Base-by-base conservation (phyloP, 2,888 invertebrate genomes). In the Caradrina clavipalpis region DNA sequence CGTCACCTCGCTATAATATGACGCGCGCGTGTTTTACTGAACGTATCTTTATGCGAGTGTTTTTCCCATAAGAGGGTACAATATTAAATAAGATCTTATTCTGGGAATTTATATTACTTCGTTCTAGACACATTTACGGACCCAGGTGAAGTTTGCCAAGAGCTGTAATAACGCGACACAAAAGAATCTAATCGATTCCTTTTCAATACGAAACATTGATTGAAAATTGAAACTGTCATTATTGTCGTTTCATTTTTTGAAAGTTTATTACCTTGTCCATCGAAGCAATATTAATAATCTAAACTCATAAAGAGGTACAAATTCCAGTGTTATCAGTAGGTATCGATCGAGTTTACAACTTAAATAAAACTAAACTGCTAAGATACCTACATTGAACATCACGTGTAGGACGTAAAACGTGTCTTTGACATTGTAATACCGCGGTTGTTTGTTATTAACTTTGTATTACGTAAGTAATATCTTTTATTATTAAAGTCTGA, bases 1-100 rank as follows among this genome's bases (percentile, higher is more conserved):
- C 76, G 77, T 77, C 77, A 77, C 26, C 31, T 39, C 53, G 17
- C 58, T 63, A 47, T 73, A 57, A 51, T 42, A 49, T 80, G 66
- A 78, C 81, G 71, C 21, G 45, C 50, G 22, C 47, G 59, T 55
- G 19, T 78, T 63, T 66, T 76, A 56, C 70, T 70, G 6, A 51
- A 65, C 39, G 42, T 47, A 15, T 45, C 21, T 51, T n/a, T 49
- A 17, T 13, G 39, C 13, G 8, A 50, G 45, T 55, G 26, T 67
- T 76, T 76, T 66, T 50, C 76, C 58, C 50, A 1, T 21, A 49
- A 7, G 31, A 76, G 15, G 50, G 35, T 35, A 45, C 22, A 39
- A 35, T 55, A 55, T 22, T 26, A 6, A n/a, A 10, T 6, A 69
- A 11, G 7, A 60, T 47, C 60, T 42, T 60, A 47, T 47, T 19